These are phyloP conservation scores for Zygothrica quintamaculata DNA, from an alignment of 2,888 invertebrate species.

Conservation along the genomic window DNA sequence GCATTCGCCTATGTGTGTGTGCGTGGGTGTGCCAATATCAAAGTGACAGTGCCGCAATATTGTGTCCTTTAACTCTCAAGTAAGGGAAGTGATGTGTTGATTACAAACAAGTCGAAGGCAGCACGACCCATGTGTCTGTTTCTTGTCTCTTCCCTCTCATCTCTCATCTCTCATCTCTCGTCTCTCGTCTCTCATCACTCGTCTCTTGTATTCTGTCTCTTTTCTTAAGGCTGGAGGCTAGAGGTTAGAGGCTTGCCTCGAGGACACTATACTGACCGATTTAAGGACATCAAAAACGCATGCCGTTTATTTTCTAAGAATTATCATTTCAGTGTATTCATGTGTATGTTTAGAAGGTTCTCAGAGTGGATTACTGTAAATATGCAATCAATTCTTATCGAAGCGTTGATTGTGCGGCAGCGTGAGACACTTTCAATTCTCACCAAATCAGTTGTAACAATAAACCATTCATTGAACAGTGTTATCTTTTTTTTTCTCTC, in stretches of 20 bases:
- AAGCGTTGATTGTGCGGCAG: conserved; percentile 32
- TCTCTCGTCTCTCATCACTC: too few relatives aligned
- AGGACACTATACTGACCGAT: conserved; percentile 26
- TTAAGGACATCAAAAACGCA: conserved; percentile 49
- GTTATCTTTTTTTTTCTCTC: too few relatives aligned
- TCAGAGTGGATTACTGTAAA: conserved; percentile 52
- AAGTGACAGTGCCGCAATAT: conserved; percentile 54
- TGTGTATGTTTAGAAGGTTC: conserved; percentile 3
- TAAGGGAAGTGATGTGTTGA: conserved; percentile 78
- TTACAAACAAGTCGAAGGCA: conserved; percentile 58
- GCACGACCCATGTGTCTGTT: conserved; percentile 4
- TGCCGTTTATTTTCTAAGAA: conserved; percentile 46
- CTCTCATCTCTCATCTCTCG: background rate
- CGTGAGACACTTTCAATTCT: conserved; percentile 60
- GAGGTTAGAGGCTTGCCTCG: too few relatives aligned
- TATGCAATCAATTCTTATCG: conserved; percentile 79
- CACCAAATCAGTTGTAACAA: conserved; percentile 45
- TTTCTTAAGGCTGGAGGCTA: too few relatives aligned
- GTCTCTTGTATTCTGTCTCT: too few relatives aligned
- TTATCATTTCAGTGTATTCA: background rate
- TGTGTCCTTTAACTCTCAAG: conserved; percentile 47
- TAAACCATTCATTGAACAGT: conserved; percentile 32
- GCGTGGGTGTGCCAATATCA: conserved; percentile 72
- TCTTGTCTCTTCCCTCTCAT: background rate
- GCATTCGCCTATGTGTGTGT: conserved; percentile 10